phyloP scores from a whole-genome alignment of 2,888 invertebrate species.

The Aphrophora alni region DNA sequence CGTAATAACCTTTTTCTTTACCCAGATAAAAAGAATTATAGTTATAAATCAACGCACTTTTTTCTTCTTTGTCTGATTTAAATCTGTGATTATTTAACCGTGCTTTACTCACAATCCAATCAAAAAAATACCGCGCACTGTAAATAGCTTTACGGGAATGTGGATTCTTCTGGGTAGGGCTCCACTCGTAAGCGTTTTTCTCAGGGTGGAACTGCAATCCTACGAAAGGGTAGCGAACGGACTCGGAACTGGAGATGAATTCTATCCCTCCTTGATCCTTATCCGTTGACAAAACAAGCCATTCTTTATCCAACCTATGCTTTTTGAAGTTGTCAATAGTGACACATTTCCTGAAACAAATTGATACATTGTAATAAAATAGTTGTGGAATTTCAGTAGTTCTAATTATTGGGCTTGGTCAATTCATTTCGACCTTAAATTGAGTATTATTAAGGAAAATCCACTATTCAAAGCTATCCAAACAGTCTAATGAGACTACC shows the following conservation, averaged over 20 bases:
- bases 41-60: slow-evolving; percentile 73
- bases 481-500: too few species aligned
- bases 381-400: too few species aligned
- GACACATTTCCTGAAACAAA: slow-evolving; percentile 57
- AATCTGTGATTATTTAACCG: slow-evolving; percentile 70
- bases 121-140: slow-evolving; percentile 46
- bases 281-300: slow-evolving; percentile 74
- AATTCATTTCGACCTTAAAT: too few species aligned
- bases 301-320: slow-evolving; percentile 66
- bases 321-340: slow-evolving; percentile 56
- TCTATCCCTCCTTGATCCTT: slow-evolving; percentile 66
- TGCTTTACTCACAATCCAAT: slow-evolving; percentile 57
- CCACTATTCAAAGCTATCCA: not conserved
- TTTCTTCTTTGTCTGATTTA: slow-evolving; percentile 58
- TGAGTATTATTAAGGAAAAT: not conserved
- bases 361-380: slow-evolving; percentile 18
- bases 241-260: slow-evolving; percentile 82
- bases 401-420: too few species aligned
- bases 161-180: slow-evolving; percentile 38
- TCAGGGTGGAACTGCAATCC: slow-evolving; percentile 92
- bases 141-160: slow-evolving; percentile 42
- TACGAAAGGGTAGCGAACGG: slow-evolving; percentile 74
- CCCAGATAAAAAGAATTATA: slow-evolving; percentile 69
- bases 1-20: slow-evolving; percentile 41
- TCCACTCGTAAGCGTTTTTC: slow-evolving; percentile 82